Evolutionary conservation across 2,797 vertebrate species (phyloP).

Genomic region (Chiloscyllium punctatum): DNA sequence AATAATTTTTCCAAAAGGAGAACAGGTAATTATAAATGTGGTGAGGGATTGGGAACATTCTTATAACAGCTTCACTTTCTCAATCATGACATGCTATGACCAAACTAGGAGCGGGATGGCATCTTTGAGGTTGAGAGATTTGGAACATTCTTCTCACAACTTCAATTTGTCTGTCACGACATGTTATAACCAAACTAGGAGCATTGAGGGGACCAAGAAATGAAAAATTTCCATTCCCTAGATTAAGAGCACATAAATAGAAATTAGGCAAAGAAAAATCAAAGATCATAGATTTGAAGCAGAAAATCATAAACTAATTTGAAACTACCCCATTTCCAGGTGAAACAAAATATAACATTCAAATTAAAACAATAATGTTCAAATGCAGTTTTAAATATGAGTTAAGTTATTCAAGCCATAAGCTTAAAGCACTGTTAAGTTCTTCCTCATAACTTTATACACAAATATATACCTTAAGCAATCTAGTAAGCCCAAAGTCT

Average conservation of each 20-base stretch:
- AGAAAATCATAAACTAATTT: background rate
- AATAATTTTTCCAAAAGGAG: background rate
- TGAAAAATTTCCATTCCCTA: background rate
- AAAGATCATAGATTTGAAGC: background rate
- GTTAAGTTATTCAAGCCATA: background rate
- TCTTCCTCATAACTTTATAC: background rate
- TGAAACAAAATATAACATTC: background rate
- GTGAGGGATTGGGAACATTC: no score
- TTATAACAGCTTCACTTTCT: no score
- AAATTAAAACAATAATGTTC: background rate
- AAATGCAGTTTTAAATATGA: background rate
- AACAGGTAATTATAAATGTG: no score
- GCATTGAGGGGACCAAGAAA: background rate
- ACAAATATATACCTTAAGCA: constrained; percentile 19
- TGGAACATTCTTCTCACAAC: background rate
- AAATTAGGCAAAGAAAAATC: background rate
- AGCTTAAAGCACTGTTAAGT: background rate
- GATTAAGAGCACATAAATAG: background rate
- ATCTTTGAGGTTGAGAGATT: background rate
- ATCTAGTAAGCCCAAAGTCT: constrained; percentile 29
- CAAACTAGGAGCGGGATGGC: background rate
- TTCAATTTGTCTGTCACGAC: background rate
- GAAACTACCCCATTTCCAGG: background rate
- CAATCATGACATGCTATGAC: no score
- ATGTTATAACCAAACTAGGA: background rate